Evolutionary conservation across 2,797 vertebrate species (phyloP), one percentile per base, ranked within the genome.

Genomic region (Pantherophis vulpinus): DNA sequence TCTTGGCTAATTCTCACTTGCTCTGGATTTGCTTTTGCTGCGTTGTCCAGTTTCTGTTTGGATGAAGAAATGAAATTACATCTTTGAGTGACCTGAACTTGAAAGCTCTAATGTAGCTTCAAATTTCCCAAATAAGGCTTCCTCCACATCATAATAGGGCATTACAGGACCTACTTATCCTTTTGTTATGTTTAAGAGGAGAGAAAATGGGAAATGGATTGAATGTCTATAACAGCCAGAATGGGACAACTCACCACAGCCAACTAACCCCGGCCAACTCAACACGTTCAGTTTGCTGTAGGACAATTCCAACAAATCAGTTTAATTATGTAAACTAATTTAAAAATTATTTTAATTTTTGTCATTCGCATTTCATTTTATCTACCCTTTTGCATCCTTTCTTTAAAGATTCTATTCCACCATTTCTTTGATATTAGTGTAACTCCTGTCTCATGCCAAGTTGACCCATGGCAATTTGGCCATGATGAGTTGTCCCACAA

Each of bases 51-150:
- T 96, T 96, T 96, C 93, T 96, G 5, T 16, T 63, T 74, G 63
- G 96, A 91, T 94, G 79, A 96, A 93, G 94, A 94, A 94, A 94
- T 29, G 74, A 94, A 95, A 92, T 91, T 87, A 89, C 89, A 56
- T 90, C 92, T 93, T 87, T 93, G 66, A 91, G 54, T 91, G 91
- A 95, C 95, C 94, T 90, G 42, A 94, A 95, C 92, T 56, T 60
- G 29, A 94, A 95, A 55, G 92, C 95, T 96, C 92, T 95, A 94
- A 83, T 58, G 12, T 88, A 59, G 63, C 92, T 88, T 83, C 74
- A 95, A 91, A 92, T 97, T 93, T 95, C 37, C 95, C 97, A 95
- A 97, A 95, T 90, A 91, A 88, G 94, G 20, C 83, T 94, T 94
- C 95, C 56, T 95, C 83, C 66, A 1, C 42, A 16, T 63, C 93